These are phyloP conservation scores for Semicossyphus pulcher DNA, from an alignment of 2,113 vertebrate genomes.

Conservation along the genomic window DNA sequence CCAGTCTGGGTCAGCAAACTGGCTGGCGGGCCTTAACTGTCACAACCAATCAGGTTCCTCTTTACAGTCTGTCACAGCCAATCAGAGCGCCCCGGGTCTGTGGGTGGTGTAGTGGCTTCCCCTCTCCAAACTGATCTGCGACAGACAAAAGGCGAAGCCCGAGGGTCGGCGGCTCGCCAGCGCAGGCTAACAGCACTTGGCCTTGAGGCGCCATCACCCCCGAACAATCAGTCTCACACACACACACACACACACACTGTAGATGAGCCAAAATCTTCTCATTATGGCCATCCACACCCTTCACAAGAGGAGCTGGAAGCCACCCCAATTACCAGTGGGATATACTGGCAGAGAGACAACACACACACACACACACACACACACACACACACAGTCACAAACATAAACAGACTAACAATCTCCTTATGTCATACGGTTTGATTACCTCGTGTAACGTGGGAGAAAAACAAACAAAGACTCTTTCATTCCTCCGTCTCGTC, in stretches of 20 bases:
- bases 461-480: constrained; percentile 54
- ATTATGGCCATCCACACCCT: constrained; percentile 59
- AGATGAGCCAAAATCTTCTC: constrained; percentile 34
- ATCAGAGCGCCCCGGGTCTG: constrained; percentile 39
- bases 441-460: constrained; percentile 42
- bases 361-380: constrained; percentile 16
- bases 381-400: background rate
- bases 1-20: constrained; percentile 64
- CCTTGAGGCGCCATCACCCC: constrained; percentile 38
- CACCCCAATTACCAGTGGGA: constrained; percentile 53
- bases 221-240: constrained; percentile 39
- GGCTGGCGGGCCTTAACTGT: constrained; percentile 53
- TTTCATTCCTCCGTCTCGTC: constrained; percentile 48
- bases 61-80: constrained; percentile 66
- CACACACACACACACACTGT: constrained; percentile 13
- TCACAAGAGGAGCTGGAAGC: constrained; percentile 60
- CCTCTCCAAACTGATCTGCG: constrained; percentile 57
- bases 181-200: constrained; percentile 48
- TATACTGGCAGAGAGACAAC: constrained; percentile 34
- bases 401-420: constrained; percentile 22
- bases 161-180: constrained; percentile 56
- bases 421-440: constrained; percentile 56
- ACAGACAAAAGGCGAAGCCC: constrained; percentile 55
- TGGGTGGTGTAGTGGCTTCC: constrained; percentile 49
- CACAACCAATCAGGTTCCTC: constrained; percentile 65